These are phyloP conservation scores for Hippopotamyrus pictus DNA, from an alignment of 2,797 vertebrate genomes.

Conservation along the genomic window DNA sequence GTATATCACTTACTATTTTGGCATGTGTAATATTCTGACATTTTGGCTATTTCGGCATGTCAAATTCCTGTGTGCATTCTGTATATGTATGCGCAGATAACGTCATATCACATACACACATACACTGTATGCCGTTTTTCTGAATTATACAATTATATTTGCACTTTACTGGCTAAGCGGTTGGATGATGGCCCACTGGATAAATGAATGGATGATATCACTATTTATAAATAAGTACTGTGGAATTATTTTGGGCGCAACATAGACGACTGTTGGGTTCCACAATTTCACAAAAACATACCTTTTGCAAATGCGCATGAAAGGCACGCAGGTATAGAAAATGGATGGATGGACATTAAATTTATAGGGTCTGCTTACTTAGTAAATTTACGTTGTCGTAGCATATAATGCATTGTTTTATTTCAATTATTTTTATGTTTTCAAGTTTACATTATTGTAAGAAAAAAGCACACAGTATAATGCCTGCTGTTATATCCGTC, in stretches of 20 bases:
- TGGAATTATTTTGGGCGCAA: neutral
- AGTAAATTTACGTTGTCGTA: neutral
- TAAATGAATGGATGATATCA: neutral
- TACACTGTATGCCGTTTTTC: neutral
- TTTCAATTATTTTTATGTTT: neutral
- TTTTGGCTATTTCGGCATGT: neutral
- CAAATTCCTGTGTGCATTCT: neutral
- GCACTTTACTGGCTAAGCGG: neutral
- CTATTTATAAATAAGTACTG: neutral
- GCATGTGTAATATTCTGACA: neutral
- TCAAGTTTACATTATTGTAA: neutral
- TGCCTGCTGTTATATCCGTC: conserved; percentile 20
- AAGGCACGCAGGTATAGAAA: neutral
- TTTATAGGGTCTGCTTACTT: neutral
- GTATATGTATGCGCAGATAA: neutral
- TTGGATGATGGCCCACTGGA: neutral
- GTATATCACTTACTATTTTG: neutral
- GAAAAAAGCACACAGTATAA: neutral
- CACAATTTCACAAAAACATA: neutral
- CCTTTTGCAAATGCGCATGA: neutral
- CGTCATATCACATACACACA: neutral
- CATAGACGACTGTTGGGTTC: neutral
- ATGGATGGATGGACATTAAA: neutral
- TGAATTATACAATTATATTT: neutral
- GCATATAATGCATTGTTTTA: neutral